phyloP scores from a whole-genome alignment of 2,888 invertebrate species.

The Troides oblongomaculatus region DNA sequence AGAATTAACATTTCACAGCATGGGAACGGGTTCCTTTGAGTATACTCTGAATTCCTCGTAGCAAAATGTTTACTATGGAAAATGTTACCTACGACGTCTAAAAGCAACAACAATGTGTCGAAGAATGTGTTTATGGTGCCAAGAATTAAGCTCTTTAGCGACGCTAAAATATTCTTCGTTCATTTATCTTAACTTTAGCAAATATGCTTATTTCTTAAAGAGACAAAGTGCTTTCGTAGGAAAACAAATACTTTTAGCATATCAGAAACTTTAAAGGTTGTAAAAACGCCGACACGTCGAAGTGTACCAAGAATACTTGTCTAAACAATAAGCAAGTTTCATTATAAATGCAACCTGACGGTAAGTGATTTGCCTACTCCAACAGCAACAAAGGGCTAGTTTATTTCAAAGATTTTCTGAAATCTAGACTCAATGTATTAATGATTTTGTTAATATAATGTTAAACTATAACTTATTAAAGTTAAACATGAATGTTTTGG shows the following conservation, averaged over 20 bases:
- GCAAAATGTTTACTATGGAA: slow-evolving; percentile 56
- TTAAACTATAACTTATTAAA: too few species aligned
- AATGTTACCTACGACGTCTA: slow-evolving; percentile 68
- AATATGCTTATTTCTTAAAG: slow-evolving; percentile 19
- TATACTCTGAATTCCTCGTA: slow-evolving; percentile 63
- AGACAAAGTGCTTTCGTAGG: slow-evolving; percentile 3
- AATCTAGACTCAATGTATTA: too few species aligned
- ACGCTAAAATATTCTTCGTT: slow-evolving; percentile 27
- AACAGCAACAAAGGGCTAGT: too few species aligned
- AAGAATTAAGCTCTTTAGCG: slow-evolving; percentile 72
- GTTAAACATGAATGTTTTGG: too few species aligned
- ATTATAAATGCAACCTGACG: too few species aligned
- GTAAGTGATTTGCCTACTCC: too few species aligned
- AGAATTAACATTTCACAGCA: slow-evolving; percentile 51
- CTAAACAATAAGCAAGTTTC: too few species aligned
- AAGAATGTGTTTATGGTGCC: slow-evolving; percentile 78
- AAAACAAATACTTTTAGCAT: background rate
- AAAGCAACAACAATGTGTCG: slow-evolving; percentile 72
- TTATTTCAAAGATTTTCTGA: too few species aligned
- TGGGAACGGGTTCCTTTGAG: slow-evolving; percentile 60
- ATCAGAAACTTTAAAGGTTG: background rate
- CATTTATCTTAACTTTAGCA: slow-evolving; percentile 26
- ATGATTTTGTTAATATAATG: too few species aligned
- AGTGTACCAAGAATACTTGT: too few species aligned
- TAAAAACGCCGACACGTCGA: background rate